Evolutionary conservation across 2,888 invertebrate genomes (phyloP), one percentile per base, ranked within the genome.

Genomic region (Meta bourneti): DNA sequence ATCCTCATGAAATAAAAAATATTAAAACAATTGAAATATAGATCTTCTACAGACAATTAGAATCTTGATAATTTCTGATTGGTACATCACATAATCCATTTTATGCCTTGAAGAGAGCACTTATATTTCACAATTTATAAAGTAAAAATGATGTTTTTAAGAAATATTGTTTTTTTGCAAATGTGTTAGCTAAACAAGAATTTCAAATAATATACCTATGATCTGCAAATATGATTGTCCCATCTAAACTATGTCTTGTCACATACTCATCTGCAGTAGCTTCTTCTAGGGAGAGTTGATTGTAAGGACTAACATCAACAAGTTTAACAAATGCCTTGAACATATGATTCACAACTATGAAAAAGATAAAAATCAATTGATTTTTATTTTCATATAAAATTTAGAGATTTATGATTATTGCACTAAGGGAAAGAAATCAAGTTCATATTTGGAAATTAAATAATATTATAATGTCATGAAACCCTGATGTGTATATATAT

Each of bases 181-280:
- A 34, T 34, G 34, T 34, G 34, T 34, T 34, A 34, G 34, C 34
- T 34, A 34, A 34, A 34, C 34, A 34, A 34, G 34, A 34, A 34
- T 34, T 34, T 34, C 34, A 2, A 34, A 34, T 34, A 34, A 34
- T 83, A 90, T 93, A 95, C 95, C 95, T 95, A 94, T 98, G 98
- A 95, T 98, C 98, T 94, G 97, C 97, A 94, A 97, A 98, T 82
- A 98, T 97, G 93, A 98, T 98, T 79, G 97, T 96, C 0, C 98
- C 98, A 95, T 98, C 98, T 85, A 98, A 96, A 89, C 97, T 96
- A 95, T 98, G 98, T 93, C 98, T 96, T 0, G 98, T 98, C 94
- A 97, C 97, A 95, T 98, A 98, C 95, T 98, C 98, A 94, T 98
- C 97, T 93, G 97, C 97, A 82, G 93, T 93, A 69, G 93, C 89